These are phyloP conservation scores for Sebastes nivosus DNA, from an alignment of 2,797 vertebrate genomes.

Conservation along the genomic window DNA sequence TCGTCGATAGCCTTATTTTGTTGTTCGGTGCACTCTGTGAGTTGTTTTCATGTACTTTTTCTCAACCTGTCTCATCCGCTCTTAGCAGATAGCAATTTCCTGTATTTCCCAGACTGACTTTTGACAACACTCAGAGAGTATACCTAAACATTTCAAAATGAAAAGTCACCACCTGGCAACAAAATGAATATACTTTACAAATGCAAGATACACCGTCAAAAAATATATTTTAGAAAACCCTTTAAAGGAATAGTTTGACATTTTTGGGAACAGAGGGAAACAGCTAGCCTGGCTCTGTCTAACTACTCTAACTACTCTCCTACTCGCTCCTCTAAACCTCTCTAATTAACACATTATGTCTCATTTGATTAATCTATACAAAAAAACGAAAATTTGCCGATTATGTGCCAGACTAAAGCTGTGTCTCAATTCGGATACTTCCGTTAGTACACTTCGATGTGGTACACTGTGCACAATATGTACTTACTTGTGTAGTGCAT, in stretches of 20 bases:
- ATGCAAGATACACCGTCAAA: neutral
- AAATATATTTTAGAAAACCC: neutral
- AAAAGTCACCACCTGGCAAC: neutral
- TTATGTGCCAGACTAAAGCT: neutral
- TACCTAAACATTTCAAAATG: neutral
- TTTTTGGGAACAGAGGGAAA: neutral
- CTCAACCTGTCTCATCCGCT: neutral
- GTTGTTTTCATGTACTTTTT: neutral
- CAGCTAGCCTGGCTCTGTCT: neutral
- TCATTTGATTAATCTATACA: neutral
- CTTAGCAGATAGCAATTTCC: slow-evolving; percentile 17
- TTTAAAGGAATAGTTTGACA: neutral
- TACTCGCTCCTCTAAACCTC: neutral
- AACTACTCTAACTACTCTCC: too few relatives aligned
- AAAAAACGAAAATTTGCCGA: neutral
- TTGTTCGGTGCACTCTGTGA: neutral
- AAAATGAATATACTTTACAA: neutral
- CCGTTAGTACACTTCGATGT: too few relatives aligned
- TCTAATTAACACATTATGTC: neutral
- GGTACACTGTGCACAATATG: too few relatives aligned
- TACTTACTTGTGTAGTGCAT: too few relatives aligned
- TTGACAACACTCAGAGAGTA: neutral
- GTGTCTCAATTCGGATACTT: too few relatives aligned
- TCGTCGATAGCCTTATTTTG: neutral
- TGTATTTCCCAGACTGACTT: slow-evolving; percentile 7